phyloP scores from a whole-genome alignment of 2,888 invertebrate species.

The Apotomis capreana region DNA sequence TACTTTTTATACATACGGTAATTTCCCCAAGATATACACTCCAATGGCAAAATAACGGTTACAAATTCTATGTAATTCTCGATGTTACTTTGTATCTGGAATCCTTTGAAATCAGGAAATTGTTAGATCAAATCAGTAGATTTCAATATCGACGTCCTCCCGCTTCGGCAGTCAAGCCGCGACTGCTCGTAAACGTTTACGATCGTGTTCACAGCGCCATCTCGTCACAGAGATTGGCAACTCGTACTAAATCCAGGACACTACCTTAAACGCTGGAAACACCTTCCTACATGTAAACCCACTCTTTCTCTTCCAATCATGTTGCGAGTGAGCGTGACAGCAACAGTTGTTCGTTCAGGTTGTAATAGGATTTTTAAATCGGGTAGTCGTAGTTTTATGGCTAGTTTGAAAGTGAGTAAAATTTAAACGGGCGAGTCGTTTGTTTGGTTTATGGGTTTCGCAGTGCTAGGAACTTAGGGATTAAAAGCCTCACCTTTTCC shows the following conservation, averaged over 20 bases:
- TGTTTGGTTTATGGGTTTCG: conserved; percentile 52
- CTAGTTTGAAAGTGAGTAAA: conserved; percentile 69
- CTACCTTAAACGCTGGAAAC: conserved; percentile 37
- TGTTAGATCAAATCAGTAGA: conserved; percentile 14
- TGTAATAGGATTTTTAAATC: conserved; percentile 43
- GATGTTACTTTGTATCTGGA: no score
- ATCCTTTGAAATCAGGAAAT: background rate
- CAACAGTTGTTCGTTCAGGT: background rate
- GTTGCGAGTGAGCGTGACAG: background rate
- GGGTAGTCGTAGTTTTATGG: conserved; percentile 59
- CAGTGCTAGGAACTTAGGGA: conserved; percentile 10
- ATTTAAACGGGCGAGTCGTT: conserved; percentile 72
- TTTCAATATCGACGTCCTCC: conserved; percentile 48
- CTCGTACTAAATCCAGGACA: conserved; percentile 61
- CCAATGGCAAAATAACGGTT: no score
- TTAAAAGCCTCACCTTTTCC: background rate
- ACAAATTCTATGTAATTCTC: background rate
- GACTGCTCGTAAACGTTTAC: conserved; percentile 71
- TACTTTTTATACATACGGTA: no score
- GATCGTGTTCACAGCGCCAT: conserved; percentile 69
- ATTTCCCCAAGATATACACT: no score
- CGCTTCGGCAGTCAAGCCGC: conserved; percentile 51
- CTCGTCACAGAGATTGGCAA: conserved; percentile 73
- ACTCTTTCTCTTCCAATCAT: background rate
- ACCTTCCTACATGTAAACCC: background rate